Evolutionary conservation across 35 echinoderm and acorn worm species (phyloP).

Genomic region (Stichopus chloronotus): DNA sequence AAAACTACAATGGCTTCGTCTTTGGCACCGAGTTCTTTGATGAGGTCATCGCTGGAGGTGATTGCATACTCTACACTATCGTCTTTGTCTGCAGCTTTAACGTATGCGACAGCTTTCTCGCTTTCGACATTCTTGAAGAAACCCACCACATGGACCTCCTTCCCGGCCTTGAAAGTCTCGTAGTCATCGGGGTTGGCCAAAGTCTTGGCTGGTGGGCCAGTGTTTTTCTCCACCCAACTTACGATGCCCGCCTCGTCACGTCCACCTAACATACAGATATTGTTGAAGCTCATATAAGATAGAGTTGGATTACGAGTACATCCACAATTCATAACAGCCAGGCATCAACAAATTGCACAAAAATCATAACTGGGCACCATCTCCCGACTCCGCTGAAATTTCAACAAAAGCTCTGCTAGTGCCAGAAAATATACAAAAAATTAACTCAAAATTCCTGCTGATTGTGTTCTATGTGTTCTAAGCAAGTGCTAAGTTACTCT

Average conservation of each 20-base stretch:
- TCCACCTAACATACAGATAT: constrained; percentile 56
- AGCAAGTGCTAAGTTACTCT: no score
- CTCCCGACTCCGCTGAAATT: not conserved
- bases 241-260: constrained; percentile 73
- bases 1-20: constrained; percentile 81
- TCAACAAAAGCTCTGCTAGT: not conserved
- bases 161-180: constrained; percentile 45
- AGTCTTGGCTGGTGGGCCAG: constrained; percentile 76
- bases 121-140: constrained; percentile 81
- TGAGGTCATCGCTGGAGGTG: constrained; percentile 70
- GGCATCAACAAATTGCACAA: not conserved
- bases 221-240: constrained; percentile 91
- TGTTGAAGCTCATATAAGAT: not conserved
- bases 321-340: not conserved
- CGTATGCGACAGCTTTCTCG: constrained; percentile 66
- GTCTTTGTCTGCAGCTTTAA: constrained; percentile 62
- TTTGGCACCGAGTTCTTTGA: constrained; percentile 62
- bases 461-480: no score
- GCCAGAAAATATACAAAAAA: no score
- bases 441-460: no score
- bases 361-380: not conserved
- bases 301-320: not conserved
- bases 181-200: constrained; percentile 62
- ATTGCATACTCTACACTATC: constrained; percentile 77
- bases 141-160: constrained; percentile 85